Base-by-base conservation (phyloP, 2,113 vertebrate species). In the Poecile atricapillus region DNA sequence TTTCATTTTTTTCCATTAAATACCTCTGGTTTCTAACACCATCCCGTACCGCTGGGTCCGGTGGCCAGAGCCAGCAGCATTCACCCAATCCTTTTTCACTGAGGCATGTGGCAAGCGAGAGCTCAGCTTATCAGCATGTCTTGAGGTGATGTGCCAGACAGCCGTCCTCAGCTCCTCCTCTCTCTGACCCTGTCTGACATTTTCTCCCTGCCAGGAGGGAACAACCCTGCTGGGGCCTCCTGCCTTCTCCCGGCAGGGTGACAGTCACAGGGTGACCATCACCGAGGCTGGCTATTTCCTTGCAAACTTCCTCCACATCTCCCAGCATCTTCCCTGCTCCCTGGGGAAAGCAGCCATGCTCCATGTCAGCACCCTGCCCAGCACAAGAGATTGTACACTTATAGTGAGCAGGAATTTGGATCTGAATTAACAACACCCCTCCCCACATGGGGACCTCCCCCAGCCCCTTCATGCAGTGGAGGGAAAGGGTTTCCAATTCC, bases 11-110 rank as follows among this genome's bases (percentile, higher is more conserved):
- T 95, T 87, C 84, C 82, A 37, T 65, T 58, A 84, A 94, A 90
- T 74, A 67, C 50, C 58, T 77, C 84, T 77, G 65, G 65, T 94
- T 95, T 92, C 82, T 84, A 80, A 44, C 21, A 10, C 28, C 15
- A 1, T 41, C 43, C 44, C 1, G 0, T 20, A 58, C 10, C 0
- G 0, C 87, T 0, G 5, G 18, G 50, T 50, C 62, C 0, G 0
- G 52, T 7, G 3, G 74, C 11, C 65, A 41, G 24, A 44, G 39
- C 62, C 5, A 5, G 59, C 15, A 11, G 53, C 33, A 21, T 14
- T 81, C 59, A 69, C 39, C 7, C 2, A 20, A 9, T 35, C 41
- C 28, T 50, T 59, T 33, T 47, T 49, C 7, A 3, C 74, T 67
- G 69, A 84, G 82, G 84, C 81, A 87, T 0, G 1, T 11, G 16